Conservation (phyloP, 1,140 invertebrate species). For the Batillaria attramentaria region DNA sequence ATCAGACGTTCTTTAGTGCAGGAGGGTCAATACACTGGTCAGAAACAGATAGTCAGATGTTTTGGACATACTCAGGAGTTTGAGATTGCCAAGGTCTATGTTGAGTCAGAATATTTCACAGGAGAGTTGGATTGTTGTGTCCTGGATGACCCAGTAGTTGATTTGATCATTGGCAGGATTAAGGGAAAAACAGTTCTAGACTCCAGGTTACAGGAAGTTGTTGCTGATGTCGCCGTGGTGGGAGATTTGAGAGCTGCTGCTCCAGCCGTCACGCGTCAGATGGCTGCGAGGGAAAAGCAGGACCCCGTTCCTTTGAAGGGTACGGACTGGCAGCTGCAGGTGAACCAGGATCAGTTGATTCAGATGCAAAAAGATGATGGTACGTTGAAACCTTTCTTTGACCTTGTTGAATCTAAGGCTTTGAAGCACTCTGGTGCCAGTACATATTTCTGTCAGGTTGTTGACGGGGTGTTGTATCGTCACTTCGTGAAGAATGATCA, state of each 20-base stretch:
- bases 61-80: not conserved
- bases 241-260: too few relatives aligned
- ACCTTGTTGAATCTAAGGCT: not conserved
- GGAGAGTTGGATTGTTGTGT: conserved; percentile 5
- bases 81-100: not conserved
- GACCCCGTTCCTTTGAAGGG: not conserved
- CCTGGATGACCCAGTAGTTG: not conserved
- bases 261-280: not conserved
- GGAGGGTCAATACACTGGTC: not conserved
- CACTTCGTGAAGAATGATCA: not conserved
- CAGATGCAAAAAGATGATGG: not conserved
- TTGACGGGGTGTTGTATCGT: not conserved
- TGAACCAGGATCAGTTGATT: not conserved
- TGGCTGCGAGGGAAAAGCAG: not conserved
- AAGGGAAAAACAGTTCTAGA: not conserved
- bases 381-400: not conserved
- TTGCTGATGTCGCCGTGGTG: not conserved
- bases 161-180: conserved; percentile 7
- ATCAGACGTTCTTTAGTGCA: not conserved
- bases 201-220: not conserved
- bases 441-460: not conserved
- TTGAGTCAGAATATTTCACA: conserved; percentile 1
- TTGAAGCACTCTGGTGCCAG: not conserved
- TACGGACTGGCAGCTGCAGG: not conserved
- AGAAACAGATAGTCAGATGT: not conserved